Percentiles rank a stretch among this genome's conserved stretches.
phyloP scores from a whole-genome alignment of 2,888 invertebrate species.

The Andricus quercusramuli region DNA sequence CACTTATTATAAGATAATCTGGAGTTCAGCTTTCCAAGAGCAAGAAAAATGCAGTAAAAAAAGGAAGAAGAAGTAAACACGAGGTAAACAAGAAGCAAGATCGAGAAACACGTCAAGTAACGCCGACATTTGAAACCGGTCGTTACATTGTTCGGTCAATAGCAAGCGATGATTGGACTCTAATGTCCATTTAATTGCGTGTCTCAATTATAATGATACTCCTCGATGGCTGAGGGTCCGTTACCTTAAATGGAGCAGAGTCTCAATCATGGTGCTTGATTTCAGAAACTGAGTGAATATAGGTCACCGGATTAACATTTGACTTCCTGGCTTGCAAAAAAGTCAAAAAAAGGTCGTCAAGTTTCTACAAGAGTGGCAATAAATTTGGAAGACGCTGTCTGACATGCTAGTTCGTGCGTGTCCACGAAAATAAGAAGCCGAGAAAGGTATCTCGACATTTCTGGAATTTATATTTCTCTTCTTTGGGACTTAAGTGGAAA shows the following conservation, averaged over 20 bases:
- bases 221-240: not conserved
- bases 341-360: not conserved
- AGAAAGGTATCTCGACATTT: conserved; percentile 14
- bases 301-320: conserved; percentile 3
- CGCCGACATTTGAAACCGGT: not conserved
- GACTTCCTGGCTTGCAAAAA: conserved; percentile 9
- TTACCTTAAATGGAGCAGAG: conserved; percentile 1
- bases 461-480: conserved; percentile 3
- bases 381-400: conserved; percentile 8
- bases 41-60: not conserved
- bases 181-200: conserved; percentile 22
- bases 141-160: conserved; percentile 15
- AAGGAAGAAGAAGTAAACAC: not conserved
- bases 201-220: conserved; percentile 19
- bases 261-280: not conserved
- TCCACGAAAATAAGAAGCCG: conserved; percentile 17
- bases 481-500: not conserved
- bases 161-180: not conserved
- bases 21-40: conserved; percentile 7
- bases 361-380: not conserved
- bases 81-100: not conserved
- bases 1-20: conserved; percentile 17
- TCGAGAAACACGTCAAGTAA: conserved; percentile 12
- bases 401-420: conserved; percentile 16
- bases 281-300: not conserved